phyloP scores from a whole-genome alignment of 1,140 invertebrate species.

The Temnothorax curvispinosus region DNA sequence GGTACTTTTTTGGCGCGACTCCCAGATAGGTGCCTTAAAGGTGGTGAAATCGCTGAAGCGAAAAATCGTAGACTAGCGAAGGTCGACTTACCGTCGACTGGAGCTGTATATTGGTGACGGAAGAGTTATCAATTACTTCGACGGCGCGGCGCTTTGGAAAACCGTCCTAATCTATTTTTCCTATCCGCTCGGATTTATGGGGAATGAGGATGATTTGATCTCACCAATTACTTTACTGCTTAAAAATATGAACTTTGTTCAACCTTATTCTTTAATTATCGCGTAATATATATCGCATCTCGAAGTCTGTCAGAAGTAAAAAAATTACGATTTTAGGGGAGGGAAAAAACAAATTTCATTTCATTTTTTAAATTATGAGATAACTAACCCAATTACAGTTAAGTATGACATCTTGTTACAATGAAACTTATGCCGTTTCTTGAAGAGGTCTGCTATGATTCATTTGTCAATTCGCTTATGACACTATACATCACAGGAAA shows the following conservation, averaged over 20 bases:
- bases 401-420: too few species aligned
- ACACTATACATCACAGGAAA: too few species aligned
- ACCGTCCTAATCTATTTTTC: constrained; percentile 38
- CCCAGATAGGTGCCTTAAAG: constrained; percentile 27
- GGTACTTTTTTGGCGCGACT: constrained; percentile 33
- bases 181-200: not conserved
- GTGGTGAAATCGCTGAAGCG: constrained; percentile 48
- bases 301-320: too few species aligned
- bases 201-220: not conserved
- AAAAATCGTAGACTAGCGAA: constrained; percentile 51
- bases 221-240: not conserved
- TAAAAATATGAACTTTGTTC: not conserved
- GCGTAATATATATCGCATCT: not conserved
- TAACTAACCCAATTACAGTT: too few species aligned
- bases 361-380: too few species aligned
- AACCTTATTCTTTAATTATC: not conserved
- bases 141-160: constrained; percentile 10
- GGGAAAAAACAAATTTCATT: too few species aligned
- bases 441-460: too few species aligned
- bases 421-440: too few species aligned
- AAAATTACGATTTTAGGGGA: too few species aligned
- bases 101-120: constrained; percentile 41
- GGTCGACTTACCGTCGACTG: not conserved
- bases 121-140: constrained; percentile 48
- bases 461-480: too few species aligned